Evolutionary conservation across 2,888 invertebrate species (phyloP).

Genomic region (Cerastis leucographa): DNA sequence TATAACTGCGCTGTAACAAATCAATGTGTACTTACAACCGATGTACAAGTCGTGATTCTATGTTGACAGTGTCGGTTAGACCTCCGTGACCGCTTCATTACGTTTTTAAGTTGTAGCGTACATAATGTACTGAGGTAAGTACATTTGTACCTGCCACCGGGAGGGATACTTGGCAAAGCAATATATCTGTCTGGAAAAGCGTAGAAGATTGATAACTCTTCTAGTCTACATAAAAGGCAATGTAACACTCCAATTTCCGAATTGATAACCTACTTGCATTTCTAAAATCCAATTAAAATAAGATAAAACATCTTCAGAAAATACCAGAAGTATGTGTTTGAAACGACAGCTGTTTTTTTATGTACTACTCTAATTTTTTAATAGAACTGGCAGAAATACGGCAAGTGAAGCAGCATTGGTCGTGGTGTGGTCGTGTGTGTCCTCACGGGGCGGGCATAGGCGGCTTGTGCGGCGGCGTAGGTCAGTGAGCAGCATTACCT

Average conservation of each 20-base stretch:
- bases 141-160: background rate
- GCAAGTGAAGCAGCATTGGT: too few species aligned
- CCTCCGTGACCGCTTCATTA: conserved; percentile 58
- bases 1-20: conserved; percentile 2
- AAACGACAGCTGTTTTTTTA: background rate
- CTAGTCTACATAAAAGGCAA: background rate
- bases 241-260: background rate
- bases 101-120: conserved; percentile 9
- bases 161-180: background rate
- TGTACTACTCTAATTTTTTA: too few species aligned
- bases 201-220: background rate
- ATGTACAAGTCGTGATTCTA: conserved; percentile 27
- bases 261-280: background rate
- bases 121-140: background rate
- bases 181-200: background rate
- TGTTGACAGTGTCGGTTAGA: conserved; percentile 56
- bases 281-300: too few species aligned
- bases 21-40: background rate
- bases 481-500: too few species aligned
- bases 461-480: too few species aligned
- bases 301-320: too few species aligned
- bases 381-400: too few species aligned
- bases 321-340: background rate
- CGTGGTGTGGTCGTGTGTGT: too few species aligned
- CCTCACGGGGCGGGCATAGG: too few species aligned